Evolutionary conservation across 2,888 invertebrate species (phyloP).

Genomic region (Diachrysia chrysitis): DNA sequence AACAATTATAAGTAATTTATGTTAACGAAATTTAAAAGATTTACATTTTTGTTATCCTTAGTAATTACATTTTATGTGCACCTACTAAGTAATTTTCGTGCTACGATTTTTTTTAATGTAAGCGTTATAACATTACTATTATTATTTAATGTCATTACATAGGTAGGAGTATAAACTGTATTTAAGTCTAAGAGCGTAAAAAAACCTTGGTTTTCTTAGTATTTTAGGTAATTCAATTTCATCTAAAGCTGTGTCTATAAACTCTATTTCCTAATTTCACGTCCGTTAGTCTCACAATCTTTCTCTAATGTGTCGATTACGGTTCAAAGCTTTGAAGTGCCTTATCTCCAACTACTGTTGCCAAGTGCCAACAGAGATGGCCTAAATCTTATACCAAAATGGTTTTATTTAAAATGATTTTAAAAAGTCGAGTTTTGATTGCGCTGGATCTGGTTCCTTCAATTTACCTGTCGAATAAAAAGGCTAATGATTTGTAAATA

Average conservation of each 20-base stretch:
- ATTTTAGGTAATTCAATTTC: not conserved
- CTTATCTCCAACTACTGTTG: conserved; percentile 18
- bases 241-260: not conserved
- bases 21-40: not conserved
- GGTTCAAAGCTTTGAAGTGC: conserved; percentile 21
- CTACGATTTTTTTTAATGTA: no score
- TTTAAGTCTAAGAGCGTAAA: no score
- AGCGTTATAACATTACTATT: no score
- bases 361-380: conserved; percentile 9
- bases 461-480: conserved; percentile 33
- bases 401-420: conserved; percentile 21
- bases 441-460: conserved; percentile 12
- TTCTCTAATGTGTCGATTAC: conserved; percentile 18
- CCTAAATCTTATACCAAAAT: conserved; percentile 11
- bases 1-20: not conserved
- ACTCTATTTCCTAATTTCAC: conserved; percentile 6
- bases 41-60: not conserved
- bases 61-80: no score
- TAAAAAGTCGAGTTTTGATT: conserved; percentile 19
- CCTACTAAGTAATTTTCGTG: no score
- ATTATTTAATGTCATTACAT: no score
- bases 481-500: conserved; percentile 44
- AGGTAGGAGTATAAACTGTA: no score
- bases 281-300: conserved; percentile 11
- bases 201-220: not conserved